Evolutionary conservation across 2,888 invertebrate genomes (phyloP).

Genomic region (Pogonocherus hispidulus): DNA sequence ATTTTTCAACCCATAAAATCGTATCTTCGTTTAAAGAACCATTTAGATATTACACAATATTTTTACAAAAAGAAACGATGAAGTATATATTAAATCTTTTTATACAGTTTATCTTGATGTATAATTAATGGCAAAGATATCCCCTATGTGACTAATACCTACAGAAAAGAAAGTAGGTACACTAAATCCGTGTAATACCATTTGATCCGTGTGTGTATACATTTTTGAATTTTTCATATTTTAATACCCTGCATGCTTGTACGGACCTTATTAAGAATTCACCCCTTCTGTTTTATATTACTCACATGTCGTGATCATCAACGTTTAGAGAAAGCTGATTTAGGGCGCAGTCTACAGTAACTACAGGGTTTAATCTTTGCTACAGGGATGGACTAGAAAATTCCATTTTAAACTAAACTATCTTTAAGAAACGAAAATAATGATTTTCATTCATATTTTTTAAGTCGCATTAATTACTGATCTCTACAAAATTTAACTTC

Average conservation of each 20-base stretch:
- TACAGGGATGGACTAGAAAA: no score
- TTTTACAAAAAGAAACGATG: no score
- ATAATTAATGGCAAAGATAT: not conserved
- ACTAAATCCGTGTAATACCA: not conserved
- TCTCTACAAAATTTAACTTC: no score
- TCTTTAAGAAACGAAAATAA: no score
- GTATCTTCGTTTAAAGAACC: no score
- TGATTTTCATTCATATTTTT: no score
- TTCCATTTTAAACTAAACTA: no score
- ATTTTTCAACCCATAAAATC: no score
- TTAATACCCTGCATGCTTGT: slow-evolving; percentile 37
- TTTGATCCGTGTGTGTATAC: slow-evolving; percentile 19
- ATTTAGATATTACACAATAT: no score
- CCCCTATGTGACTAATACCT: not conserved
- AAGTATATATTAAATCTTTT: no score
- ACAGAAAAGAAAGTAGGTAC: not conserved
- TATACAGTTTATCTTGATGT: not conserved
- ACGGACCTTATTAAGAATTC: slow-evolving; percentile 41
- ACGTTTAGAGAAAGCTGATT: slow-evolving; percentile 31
- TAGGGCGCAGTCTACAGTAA: not conserved
- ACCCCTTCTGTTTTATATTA: slow-evolving; percentile 43
- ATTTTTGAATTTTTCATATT: slow-evolving; percentile 38
- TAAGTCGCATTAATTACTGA: no score
- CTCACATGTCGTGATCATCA: slow-evolving; percentile 42
- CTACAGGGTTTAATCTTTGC: not conserved